These are phyloP conservation scores for Notolabrus celidotus DNA, from an alignment of 2,797 vertebrate species.

Conservation along the genomic window DNA sequence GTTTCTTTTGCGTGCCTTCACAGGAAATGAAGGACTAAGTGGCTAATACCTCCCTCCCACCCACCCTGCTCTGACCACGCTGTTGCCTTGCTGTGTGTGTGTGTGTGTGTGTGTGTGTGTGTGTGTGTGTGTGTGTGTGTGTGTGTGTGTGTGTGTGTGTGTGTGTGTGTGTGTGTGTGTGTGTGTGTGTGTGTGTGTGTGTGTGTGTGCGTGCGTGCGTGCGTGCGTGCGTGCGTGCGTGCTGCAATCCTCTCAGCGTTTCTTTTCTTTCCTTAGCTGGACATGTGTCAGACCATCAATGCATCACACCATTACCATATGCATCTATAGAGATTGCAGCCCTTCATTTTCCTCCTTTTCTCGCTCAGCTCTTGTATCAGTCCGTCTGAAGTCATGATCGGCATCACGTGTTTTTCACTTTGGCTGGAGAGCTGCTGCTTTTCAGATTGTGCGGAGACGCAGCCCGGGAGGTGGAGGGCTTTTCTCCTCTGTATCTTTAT, in stretches of 20 bases:
- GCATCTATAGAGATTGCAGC: conserved; percentile 1
- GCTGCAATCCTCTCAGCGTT: conserved; percentile 4
- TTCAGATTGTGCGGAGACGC: conserved; percentile 41
- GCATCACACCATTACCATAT: conserved; percentile 2
- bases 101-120: conserved; percentile 18
- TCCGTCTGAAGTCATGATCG: conserved; percentile 31
- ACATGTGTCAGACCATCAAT: conserved; percentile 10
- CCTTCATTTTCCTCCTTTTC: not conserved
- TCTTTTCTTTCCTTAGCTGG: conserved; percentile 31
- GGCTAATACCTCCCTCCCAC: conserved; percentile 24
- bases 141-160: conserved; percentile 22
- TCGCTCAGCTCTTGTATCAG: conserved; percentile 10
- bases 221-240: conserved; percentile 19
- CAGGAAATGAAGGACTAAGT: conserved; percentile 68
- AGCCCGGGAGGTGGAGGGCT: not conserved
- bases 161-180: conserved; percentile 16
- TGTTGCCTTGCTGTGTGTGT: conserved; percentile 12
- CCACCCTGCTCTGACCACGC: conserved; percentile 1
- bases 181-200: conserved; percentile 17
- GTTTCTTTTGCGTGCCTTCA: conserved; percentile 59
- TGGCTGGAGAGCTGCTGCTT: conserved; percentile 38
- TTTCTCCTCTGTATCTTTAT: conserved; percentile 11
- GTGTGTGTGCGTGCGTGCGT: conserved; percentile 25
- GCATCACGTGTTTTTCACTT: conserved; percentile 56
- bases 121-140: conserved; percentile 24